These are phyloP conservation scores for Paramisgurnus dabryanus DNA, from an alignment of 2,113 vertebrate genomes.

Conservation along the genomic window DNA sequence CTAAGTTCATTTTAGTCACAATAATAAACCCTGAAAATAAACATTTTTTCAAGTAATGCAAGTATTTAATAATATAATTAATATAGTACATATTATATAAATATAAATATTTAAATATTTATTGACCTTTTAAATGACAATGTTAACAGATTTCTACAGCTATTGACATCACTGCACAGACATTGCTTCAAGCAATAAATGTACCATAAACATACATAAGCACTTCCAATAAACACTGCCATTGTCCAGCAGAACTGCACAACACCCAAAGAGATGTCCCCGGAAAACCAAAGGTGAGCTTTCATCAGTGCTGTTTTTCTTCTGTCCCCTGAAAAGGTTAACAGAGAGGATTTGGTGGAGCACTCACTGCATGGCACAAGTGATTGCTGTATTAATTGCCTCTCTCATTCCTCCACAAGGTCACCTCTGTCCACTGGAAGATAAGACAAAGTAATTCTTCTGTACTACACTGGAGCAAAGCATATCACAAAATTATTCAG, in stretches of 20 bases:
- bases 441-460: slow-evolving; percentile 64
- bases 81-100: no score
- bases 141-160: no score
- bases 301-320: slow-evolving; percentile 34
- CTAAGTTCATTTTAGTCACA: no score
- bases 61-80: no score
- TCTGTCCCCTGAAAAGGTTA: slow-evolving; percentile 47
- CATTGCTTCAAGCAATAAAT: no score
- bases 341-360: slow-evolving; percentile 43
- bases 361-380: slow-evolving; percentile 74
- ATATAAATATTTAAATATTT: no score
- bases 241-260: not conserved
- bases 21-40: no score
- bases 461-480: slow-evolving; percentile 49
- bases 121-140: no score
- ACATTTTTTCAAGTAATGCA: no score
- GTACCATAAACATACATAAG: not conserved
- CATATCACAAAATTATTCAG: slow-evolving; percentile 58
- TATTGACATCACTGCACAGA: no score
- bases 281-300: not conserved
- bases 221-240: not conserved
- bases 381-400: slow-evolving; percentile 83
- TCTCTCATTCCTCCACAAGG: slow-evolving; percentile 64
- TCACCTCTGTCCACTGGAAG: slow-evolving; percentile 66
- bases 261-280: slow-evolving; percentile 14